phyloP scores from a whole-genome alignment of 2,797 vertebrate species.

The Leontopithecus rosalia region DNA sequence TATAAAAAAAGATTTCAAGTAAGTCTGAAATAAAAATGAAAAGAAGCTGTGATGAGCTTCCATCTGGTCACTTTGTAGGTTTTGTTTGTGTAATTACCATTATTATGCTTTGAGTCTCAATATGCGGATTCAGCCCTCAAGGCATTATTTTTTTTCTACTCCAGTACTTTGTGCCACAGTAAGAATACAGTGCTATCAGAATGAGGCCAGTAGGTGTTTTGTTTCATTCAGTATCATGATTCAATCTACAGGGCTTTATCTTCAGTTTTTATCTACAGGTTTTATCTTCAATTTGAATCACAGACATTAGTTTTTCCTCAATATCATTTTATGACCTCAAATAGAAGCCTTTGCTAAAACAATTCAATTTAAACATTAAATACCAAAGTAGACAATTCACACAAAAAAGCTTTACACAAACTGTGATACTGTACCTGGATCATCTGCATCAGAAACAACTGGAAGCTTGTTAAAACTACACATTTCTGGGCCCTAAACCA shows the following conservation, averaged over 20 bases:
- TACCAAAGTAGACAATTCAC: slow-evolving; percentile 21
- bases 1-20: background rate
- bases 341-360: slow-evolving; percentile 15
- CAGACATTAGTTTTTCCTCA: background rate
- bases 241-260: slow-evolving; percentile 27
- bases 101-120: background rate
- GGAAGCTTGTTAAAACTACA: slow-evolving; percentile 27
- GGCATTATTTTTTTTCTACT: background rate
- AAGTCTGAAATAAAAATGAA: slow-evolving; percentile 29
- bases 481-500: background rate
- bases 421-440: background rate
- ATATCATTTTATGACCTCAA: background rate
- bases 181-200: background rate
- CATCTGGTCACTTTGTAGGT: background rate
- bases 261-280: background rate
- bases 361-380: slow-evolving; percentile 42
- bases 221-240: background rate
- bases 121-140: background rate
- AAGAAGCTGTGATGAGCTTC: background rate
- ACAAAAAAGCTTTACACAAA: background rate
- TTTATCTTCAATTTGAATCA: slow-evolving; percentile 20
- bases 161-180: background rate
- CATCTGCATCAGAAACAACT: slow-evolving; percentile 11
- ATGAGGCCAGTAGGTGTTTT: background rate
- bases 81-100: background rate